Conservation (phyloP, 2,888 invertebrate genomes). For the Agriotes lineatus region DNA sequence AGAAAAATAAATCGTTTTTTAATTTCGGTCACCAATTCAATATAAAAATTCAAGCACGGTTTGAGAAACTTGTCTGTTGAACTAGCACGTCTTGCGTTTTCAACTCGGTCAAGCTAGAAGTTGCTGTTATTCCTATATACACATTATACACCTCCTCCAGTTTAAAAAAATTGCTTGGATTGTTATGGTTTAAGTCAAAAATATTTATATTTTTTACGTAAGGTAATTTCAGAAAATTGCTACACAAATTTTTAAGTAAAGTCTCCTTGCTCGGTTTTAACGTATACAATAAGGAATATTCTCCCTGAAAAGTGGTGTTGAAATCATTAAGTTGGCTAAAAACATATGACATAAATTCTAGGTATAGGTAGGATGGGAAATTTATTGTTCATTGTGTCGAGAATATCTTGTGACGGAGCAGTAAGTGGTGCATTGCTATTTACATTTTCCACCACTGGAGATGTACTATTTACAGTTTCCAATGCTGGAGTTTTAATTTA, state of each 20-base stretch:
- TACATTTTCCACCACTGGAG: too few relatives aligned
- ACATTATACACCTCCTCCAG: too few relatives aligned
- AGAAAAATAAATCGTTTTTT: constrained; percentile 40
- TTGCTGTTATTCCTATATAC: too few relatives aligned
- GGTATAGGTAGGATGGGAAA: constrained; percentile 52
- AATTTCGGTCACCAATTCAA: constrained; percentile 26
- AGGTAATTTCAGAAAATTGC: constrained; percentile 37
- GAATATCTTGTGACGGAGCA: constrained; percentile 47
- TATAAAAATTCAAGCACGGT: constrained; percentile 20
- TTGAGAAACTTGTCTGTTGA: not conserved
- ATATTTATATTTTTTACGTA: constrained; percentile 29
- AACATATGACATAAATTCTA: constrained; percentile 53
- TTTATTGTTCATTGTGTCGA: constrained; percentile 49
- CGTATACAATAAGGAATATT: constrained; percentile 39
- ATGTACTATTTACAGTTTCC: too few relatives aligned
- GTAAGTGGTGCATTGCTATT: too few relatives aligned
- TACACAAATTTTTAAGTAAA: constrained; percentile 41
- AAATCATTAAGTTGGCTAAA: constrained; percentile 50
- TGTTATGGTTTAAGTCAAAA: constrained; percentile 21
- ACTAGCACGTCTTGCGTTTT: not conserved
- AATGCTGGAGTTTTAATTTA: too few relatives aligned
- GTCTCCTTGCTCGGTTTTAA: constrained; percentile 40
- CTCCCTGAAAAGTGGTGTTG: constrained; percentile 51
- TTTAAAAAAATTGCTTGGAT: constrained; percentile 26
- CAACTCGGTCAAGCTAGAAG: too few relatives aligned